Evolutionary conservation across 2,888 invertebrate genomes (phyloP).

Genomic region (Meganola albula): DNA sequence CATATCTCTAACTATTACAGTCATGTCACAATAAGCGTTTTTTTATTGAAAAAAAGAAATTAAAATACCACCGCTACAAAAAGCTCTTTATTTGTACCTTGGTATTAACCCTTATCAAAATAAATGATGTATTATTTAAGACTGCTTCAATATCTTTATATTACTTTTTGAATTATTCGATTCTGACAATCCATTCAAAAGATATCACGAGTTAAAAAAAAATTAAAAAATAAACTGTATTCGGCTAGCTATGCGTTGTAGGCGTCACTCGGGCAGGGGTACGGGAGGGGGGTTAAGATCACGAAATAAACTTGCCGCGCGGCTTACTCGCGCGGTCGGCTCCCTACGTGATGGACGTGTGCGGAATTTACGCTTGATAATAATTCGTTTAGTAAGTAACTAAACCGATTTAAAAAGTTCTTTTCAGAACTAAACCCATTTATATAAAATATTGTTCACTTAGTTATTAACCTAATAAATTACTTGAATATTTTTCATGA

Average conservation of each 20-base stretch:
- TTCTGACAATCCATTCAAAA: constrained; percentile 8
- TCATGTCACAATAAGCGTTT: constrained; percentile 1
- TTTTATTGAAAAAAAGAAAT: constrained; percentile 14
- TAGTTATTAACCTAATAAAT: too few relatives aligned
- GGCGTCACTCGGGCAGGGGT: too few relatives aligned
- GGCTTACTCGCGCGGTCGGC: constrained; percentile 3
- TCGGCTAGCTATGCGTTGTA: too few relatives aligned
- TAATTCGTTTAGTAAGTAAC: too few relatives aligned
- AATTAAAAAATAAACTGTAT: constrained; percentile 8
- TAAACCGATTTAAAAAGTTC: too few relatives aligned
- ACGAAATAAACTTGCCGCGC: too few relatives aligned
- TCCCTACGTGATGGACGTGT: too few relatives aligned
- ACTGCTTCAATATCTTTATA: constrained; percentile 4
- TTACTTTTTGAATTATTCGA: constrained; percentile 9
- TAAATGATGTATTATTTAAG: constrained; percentile 3
- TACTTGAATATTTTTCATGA: too few relatives aligned
- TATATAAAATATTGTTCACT: too few relatives aligned
- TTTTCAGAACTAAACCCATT: too few relatives aligned
- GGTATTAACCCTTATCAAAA: neutral
- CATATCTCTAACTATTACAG: constrained; percentile 5
- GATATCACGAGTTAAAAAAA: constrained; percentile 9
- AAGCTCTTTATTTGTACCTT: neutral
- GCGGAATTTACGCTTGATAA: too few relatives aligned
- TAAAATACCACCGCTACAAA: neutral
- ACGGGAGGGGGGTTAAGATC: too few relatives aligned